Percentiles rank a stretch among this genome's conserved stretches.
Evolutionary conservation across 92 coral and sea anemone species (phyloP).

Genomic region (Porites lobata): DNA sequence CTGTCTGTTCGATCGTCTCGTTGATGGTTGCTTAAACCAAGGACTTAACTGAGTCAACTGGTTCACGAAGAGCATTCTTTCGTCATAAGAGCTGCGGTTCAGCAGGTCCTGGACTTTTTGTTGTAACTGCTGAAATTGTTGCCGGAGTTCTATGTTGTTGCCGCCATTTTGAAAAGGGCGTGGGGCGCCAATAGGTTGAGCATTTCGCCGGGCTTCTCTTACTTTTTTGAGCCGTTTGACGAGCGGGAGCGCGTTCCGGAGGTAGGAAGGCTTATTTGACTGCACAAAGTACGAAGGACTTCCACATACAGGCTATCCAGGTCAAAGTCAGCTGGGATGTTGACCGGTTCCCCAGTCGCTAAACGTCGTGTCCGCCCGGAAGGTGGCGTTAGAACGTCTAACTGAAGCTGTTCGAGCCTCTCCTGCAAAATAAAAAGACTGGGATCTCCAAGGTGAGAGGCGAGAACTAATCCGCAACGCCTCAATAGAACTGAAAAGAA

Average conservation of each 20-base stretch:
- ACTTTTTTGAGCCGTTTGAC: background rate
- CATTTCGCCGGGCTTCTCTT: background rate
- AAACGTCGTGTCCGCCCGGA: background rate
- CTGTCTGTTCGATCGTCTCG: background rate
- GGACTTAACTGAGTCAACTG: conserved; percentile 1
- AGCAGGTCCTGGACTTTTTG: background rate
- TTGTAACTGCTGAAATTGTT: background rate
- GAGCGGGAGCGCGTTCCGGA: conserved; percentile 3
- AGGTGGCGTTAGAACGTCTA: background rate
- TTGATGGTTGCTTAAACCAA: conserved; percentile 18
- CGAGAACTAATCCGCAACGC: too few species aligned
- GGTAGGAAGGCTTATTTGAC: background rate
- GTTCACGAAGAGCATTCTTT: background rate
- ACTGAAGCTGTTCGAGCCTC: conserved; percentile 22
- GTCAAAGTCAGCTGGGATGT: conserved; percentile 30
- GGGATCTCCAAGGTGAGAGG: background rate
- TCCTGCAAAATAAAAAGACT: background rate
- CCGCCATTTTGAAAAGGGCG: background rate
- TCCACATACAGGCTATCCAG: conserved; percentile 17
- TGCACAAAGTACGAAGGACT: conserved; percentile 23
- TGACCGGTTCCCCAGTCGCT: conserved; percentile 6
- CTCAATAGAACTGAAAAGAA: too few species aligned
- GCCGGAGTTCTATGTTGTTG: background rate
- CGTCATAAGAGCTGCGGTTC: background rate
- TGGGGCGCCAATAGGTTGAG: background rate